phyloP scores from a whole-genome alignment of 2,113 vertebrate genomes.

The Lates calcarifer region DNA sequence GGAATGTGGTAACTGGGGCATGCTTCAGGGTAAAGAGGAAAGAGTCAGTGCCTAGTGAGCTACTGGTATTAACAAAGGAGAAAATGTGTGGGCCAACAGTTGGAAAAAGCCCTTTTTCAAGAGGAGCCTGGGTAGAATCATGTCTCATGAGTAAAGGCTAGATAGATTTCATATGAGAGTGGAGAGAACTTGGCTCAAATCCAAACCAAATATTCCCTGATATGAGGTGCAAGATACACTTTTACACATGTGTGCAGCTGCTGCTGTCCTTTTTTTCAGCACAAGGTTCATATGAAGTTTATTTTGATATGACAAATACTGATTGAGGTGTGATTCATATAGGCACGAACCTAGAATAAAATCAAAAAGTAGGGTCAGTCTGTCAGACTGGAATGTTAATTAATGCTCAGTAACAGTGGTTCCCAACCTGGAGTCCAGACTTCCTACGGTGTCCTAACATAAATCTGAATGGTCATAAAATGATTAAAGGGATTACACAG shows the following conservation, averaged over 20 bases:
- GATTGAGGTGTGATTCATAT: conserved; percentile 25
- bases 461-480: not conserved
- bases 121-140: conserved; percentile 48
- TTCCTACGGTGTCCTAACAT: not conserved
- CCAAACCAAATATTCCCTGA: conserved; percentile 70
- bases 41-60: conserved; percentile 17
- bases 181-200: conserved; percentile 51
- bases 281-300: conserved; percentile 20
- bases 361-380: conserved; percentile 1
- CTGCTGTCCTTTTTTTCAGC: conserved; percentile 34
- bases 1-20: conserved; percentile 5
- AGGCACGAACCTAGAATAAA: not conserved
- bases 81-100: conserved; percentile 20
- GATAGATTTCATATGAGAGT: conserved; percentile 57
- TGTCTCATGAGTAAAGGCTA: conserved; percentile 30
- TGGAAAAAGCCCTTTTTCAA: not conserved
- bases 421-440: not conserved
- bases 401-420: not conserved
- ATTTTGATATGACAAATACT: conserved; percentile 26
- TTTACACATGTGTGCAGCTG: conserved; percentile 54
- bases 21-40: conserved; percentile 7
- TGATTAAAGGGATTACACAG: not conserved
- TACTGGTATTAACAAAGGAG: conserved; percentile 26
- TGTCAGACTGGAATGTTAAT: not conserved
- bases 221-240: conserved; percentile 36